phyloP scores from a whole-genome alignment of 2,797 vertebrate species.

The Hafferia zeledoni region DNA sequence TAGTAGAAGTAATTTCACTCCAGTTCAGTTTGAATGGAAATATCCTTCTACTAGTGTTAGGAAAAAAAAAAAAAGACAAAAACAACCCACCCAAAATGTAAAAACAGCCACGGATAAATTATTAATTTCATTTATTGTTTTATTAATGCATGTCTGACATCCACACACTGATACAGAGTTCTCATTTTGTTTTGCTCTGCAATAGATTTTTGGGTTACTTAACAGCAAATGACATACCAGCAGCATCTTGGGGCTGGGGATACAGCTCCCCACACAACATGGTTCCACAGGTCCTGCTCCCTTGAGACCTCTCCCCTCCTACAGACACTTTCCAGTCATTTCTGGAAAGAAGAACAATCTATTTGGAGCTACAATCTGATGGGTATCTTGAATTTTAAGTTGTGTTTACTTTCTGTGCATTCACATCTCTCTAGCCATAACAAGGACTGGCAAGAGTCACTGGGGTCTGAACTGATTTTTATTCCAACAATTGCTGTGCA shows the following conservation, averaged over 20 bases:
- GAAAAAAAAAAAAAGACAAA: not conserved
- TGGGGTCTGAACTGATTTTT: constrained; percentile 59
- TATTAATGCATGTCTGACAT: constrained; percentile 72
- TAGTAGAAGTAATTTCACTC: constrained; percentile 47
- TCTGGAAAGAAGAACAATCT: not conserved
- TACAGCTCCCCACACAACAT: not conserved
- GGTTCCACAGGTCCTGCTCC: constrained; percentile 17
- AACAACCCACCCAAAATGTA: constrained; percentile 33
- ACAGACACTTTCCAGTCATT: not conserved
- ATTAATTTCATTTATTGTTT: constrained; percentile 76
- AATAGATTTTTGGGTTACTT: constrained; percentile 36
- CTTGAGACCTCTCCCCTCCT: not conserved
- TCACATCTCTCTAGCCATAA: constrained; percentile 30
- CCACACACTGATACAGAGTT: constrained; percentile 41
- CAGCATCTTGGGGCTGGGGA: not conserved
- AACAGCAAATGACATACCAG: constrained; percentile 29
- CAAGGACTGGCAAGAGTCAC: constrained; percentile 60
- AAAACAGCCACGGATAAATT: constrained; percentile 63
- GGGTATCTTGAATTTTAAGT: constrained; percentile 44
- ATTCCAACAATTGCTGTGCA: constrained; percentile 60
- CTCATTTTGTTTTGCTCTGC: constrained; percentile 40
- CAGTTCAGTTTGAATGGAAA: constrained; percentile 46
- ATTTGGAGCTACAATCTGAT: constrained; percentile 3
- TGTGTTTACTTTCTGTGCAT: constrained; percentile 35
- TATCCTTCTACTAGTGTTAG: constrained; percentile 27